Evolutionary conservation across 2,797 vertebrate genomes (phyloP).

Genomic region (Tachyglossus aculeatus): DNA sequence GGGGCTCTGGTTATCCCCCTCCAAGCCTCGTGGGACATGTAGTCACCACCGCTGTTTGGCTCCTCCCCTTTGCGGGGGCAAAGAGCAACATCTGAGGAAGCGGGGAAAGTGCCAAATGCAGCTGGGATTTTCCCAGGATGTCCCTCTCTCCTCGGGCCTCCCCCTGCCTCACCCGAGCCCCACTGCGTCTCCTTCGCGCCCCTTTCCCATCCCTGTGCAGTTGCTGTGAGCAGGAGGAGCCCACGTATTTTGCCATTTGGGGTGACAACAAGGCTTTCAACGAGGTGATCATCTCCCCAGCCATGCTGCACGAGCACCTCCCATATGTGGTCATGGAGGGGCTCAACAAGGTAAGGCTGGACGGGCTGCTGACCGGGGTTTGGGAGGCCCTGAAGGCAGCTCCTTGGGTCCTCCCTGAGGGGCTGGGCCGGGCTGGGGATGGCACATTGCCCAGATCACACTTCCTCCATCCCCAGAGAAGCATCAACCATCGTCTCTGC

Average conservation of each 20-base stretch:
- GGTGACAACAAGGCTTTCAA: conserved; percentile 97
- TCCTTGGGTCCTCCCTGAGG: neutral
- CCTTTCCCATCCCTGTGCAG: conserved; percentile 77
- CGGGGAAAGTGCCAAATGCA: neutral
- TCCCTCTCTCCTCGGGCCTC: neutral
- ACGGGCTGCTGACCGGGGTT: neutral
- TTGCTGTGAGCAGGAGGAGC: conserved; percentile 96
- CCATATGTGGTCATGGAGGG: conserved; percentile 98
- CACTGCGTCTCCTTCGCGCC: neutral
- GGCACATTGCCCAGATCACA: no score
- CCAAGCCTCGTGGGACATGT: no score
- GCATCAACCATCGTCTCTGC: no score
- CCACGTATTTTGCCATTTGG: conserved; percentile 98
- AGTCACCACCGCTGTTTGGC: no score
- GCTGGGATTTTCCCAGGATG: neutral
- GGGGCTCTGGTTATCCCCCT: no score
- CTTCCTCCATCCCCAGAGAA: no score
- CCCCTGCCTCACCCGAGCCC: neutral
- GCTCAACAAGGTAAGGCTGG: conserved; percentile 87
- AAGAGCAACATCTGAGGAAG: neutral
- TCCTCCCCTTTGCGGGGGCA: no score
- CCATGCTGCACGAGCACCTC: conserved; percentile 98
- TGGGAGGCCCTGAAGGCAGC: neutral
- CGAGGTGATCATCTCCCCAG: conserved; percentile 98
- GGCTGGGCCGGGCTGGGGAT: no score